Evolutionary conservation across 35 echinoderm and acorn worm species (phyloP), one percentile per base, ranked within the genome.

Genomic region (Holothuria glaberrima): DNA sequence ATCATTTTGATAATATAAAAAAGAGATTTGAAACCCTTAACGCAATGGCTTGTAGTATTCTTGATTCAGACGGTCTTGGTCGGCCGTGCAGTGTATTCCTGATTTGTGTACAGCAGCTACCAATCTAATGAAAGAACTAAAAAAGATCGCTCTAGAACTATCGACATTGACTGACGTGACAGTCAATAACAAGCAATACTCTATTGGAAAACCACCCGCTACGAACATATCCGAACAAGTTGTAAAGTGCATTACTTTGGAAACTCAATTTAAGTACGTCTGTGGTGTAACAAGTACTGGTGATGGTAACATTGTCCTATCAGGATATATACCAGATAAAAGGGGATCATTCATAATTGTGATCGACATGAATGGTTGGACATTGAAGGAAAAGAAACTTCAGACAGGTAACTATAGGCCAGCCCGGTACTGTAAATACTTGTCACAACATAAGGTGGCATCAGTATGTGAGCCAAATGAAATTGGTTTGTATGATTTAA

Each of bases 81-180:
- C 74, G n/a, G 30, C 25, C 2, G 74, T 44, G 9, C 74, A 78
- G 74, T 78, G 74, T 44, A 78, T 78, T 35, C 74, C 74, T 46
- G 74, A 78, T 48, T 13, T 48, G n/a, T 38, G 74, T 9, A 35
- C 33, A 78, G 74, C 74, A 12, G n/a, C 45, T 46, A 35, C 25
- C 2, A 36, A n/a, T 48, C 74, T 78, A 9, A 48, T 78, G 22
- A 22, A 33, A 78, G 74, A 78, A 6, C 6, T 48, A n/a, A 78
- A 18, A 48, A 78, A 24, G 45, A 32, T 45, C 12, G 25, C 25
- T 33, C 66, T 22, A 69, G 31, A 69, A 69, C 25, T 69, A 29
- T 12, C 9, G 12, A 30, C 66, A 30, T 13, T 78, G 7, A 38
- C 74, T 35, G 31, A 48, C 9, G 38, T 44, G 5, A 19, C 0